These are phyloP conservation scores for Reinhardtius hippoglossoides DNA, from an alignment of 2,113 vertebrate genomes.

Conservation along the genomic window DNA sequence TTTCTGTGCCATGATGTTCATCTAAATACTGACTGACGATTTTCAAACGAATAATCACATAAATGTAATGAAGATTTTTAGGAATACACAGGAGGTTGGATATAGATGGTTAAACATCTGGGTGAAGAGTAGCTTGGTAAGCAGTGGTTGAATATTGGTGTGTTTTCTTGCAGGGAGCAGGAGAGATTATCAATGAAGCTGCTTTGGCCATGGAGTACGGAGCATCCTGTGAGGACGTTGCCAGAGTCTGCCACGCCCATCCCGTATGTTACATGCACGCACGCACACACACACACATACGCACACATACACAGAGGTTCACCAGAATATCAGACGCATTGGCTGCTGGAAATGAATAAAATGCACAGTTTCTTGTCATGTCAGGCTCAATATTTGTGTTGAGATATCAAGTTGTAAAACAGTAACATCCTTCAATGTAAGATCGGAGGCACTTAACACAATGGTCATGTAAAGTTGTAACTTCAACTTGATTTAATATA, in stretches of 20 bases:
- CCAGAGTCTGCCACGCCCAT: slow-evolving; percentile 97
- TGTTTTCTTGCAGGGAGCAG: slow-evolving; percentile 88
- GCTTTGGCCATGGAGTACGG: slow-evolving; percentile 98
- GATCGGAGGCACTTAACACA: too few relatives aligned
- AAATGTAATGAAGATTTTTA: neutral
- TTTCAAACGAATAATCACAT: too few relatives aligned
- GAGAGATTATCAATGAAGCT: slow-evolving; percentile 98
- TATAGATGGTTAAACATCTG: neutral
- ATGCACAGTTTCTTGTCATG: too few relatives aligned
- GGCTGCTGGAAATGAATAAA: too few relatives aligned
- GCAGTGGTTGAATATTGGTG: neutral
- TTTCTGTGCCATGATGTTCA: too few relatives aligned
- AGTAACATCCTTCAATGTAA: too few relatives aligned
- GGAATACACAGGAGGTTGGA: neutral
- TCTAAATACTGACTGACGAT: too few relatives aligned
- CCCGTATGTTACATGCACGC: slow-evolving; percentile 85
- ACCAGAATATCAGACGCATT: neutral
- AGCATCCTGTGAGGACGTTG: slow-evolving; percentile 96
- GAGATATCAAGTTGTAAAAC: too few relatives aligned
- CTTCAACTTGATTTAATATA: too few relatives aligned
- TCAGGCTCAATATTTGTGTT: too few relatives aligned
- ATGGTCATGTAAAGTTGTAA: too few relatives aligned
- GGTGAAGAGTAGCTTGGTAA: too few relatives aligned
- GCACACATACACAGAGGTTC: neutral
- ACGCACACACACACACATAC: neutral